These are phyloP conservation scores for Anthopleura xanthogrammica DNA, from an alignment of 92 coral and sea anemone species.

Conservation along the genomic window DNA sequence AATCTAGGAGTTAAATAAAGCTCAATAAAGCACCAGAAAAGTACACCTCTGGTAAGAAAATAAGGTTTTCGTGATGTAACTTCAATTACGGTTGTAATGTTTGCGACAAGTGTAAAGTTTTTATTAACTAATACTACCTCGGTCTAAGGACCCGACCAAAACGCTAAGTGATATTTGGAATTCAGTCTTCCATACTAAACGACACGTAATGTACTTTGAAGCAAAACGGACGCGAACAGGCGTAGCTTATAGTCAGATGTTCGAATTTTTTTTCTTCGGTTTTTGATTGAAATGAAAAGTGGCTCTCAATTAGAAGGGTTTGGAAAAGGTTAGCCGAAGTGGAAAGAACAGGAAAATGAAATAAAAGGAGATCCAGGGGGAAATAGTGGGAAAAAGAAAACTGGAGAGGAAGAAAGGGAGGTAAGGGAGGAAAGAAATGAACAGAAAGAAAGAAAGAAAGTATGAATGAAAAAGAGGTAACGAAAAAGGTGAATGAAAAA, in stretches of 20 bases:
- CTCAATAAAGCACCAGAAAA: background rate
- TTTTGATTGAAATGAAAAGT: background rate
- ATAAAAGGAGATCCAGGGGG: background rate
- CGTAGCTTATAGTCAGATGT: background rate
- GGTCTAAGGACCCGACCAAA: background rate
- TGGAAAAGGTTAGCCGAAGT: background rate
- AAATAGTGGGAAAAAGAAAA: background rate
- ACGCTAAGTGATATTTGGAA: background rate
- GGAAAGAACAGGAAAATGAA: background rate
- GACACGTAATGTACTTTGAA: background rate
- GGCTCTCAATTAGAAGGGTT: constrained; percentile 3
- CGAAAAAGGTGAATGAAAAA: too few species aligned
- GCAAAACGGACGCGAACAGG: background rate
- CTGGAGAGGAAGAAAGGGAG: background rate
- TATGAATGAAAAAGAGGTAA: too few species aligned
- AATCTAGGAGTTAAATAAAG: background rate
- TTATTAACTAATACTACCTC: background rate
- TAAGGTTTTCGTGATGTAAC: background rate
- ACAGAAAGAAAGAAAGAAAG: too few species aligned
- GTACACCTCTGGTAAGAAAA: background rate
- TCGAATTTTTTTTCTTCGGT: background rate
- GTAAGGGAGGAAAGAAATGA: background rate
- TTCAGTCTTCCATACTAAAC: background rate
- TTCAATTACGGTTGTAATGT: background rate
- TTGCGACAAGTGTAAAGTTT: constrained; percentile 3